Evolutionary conservation across 2,888 invertebrate species (phyloP), one percentile per base, ranked within the genome.

Genomic region (Argynnis bischoffii): DNA sequence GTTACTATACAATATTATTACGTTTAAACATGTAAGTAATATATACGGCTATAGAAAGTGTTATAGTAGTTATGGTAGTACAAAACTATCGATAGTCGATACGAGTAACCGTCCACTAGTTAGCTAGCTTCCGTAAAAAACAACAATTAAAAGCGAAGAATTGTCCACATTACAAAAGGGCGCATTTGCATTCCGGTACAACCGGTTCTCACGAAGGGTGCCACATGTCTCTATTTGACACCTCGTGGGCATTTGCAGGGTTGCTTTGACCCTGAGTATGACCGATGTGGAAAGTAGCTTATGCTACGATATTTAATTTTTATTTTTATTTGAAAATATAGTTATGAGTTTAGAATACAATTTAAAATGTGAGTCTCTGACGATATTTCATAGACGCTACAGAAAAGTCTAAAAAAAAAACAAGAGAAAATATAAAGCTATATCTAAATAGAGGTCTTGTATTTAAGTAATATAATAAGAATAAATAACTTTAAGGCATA

Each of bases 141-240:
- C 65, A 73, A 76, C 74, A 76, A 77, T 76, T 76, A 87, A 86
- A 78, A 78, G 78, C 79, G 80, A 84, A 82, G 86, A 83, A 89
- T 89, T 86, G 91, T 90, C 90, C 90, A 81, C 76, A 89, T 60
- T 61, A 66, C 89, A 90, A 90, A 41, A 83, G 81, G 79, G 75
- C 75, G 78, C 76, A 92, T 92, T 92, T 88, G 88, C 91, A 92
- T 92, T 84, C 88, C 77, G 78, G 80, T 53, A 78, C 79, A 85
- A 89, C 89, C 88, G 88, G 89, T 88, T 89, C 88, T 80, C 88
- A 87, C 85, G 81, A 70, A 76, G 71, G 76, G 75, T 71, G 79
- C 63, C 76, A 74, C 77, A 68, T 61, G 64, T 69, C 65, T 69
- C 66, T 69, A 61, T 69, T 71, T 71, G 72, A 74, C 72, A 72